Evolutionary conservation across 2,888 invertebrate genomes (phyloP).

Genomic region (Nycteola revayana): DNA sequence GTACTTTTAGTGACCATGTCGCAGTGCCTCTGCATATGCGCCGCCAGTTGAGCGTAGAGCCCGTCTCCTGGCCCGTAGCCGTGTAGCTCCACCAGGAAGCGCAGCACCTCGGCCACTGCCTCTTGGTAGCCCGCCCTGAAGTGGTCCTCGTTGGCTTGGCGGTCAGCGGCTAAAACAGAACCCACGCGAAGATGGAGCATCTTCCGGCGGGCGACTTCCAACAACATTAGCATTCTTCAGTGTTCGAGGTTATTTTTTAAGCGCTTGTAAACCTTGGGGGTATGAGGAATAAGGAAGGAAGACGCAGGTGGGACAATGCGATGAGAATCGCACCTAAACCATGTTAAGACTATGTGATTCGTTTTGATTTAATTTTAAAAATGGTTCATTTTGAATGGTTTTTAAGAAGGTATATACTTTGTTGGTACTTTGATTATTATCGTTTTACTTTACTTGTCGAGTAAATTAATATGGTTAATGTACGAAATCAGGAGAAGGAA

Average conservation of each 20-base stretch:
- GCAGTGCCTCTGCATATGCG: slow-evolving; percentile 92
- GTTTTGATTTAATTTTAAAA: no score
- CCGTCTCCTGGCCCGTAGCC: slow-evolving; percentile 91
- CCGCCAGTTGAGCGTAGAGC: slow-evolving; percentile 89
- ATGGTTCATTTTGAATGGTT: no score
- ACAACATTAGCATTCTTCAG: slow-evolving; percentile 59
- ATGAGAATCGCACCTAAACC: slow-evolving; percentile 16
- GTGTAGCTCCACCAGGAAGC: slow-evolving; percentile 93
- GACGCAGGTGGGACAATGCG: neutral
- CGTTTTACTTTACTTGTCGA: no score
- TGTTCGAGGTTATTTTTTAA: slow-evolving; percentile 26
- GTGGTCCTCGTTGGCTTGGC: slow-evolving; percentile 49
- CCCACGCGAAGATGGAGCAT: slow-evolving; percentile 57
- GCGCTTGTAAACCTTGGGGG: slow-evolving; percentile 29
- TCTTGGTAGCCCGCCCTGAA: slow-evolving; percentile 94
- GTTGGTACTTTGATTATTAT: no score
- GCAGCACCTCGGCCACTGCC: slow-evolving; percentile 93
- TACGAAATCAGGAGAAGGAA: no score
- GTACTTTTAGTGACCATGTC: slow-evolving; percentile 83
- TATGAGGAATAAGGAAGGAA: neutral
- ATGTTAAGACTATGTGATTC: no score
- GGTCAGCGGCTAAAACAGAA: slow-evolving; percentile 67
- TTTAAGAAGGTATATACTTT: no score
- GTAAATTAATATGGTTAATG: no score
- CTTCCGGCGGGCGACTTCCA: slow-evolving; percentile 54